Evolutionary conservation across 1,140 invertebrate genomes (phyloP), one percentile per base, ranked within the genome.

Genomic region (Leptinotarsa lineolata): DNA sequence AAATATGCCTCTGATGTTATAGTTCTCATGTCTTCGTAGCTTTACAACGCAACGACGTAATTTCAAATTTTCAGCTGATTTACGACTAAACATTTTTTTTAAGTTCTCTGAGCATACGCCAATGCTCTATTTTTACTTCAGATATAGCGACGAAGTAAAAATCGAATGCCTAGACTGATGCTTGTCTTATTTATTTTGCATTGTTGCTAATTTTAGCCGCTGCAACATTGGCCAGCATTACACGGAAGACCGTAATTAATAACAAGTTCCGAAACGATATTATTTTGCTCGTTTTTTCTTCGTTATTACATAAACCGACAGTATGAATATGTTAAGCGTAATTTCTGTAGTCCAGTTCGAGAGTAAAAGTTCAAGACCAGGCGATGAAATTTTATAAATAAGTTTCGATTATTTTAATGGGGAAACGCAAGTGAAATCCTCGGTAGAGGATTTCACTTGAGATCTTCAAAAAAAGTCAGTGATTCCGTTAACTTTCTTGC

Each of bases 111-210:
- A 22, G 22, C n/a, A n/a, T n/a, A n/a, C n/a, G n/a, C n/a, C n/a
- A n/a, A n/a, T n/a, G n/a, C n/a, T n/a, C n/a, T n/a, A n/a, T n/a
- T n/a, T n/a, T 0, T 22, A 30, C 48, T n/a, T 1, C 48, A n/a
- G n/a, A 13, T 54, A 54, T 2, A 15, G 13, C 48, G 48, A n/a
- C 16, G 13, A 5, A 54, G 48, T 54, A 39, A 39, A 39, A 39
- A 2, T 39, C 30, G 30, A 39, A 39, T 39, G 30, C 30, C 0
- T 39, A 39, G 30, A 0, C 30, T 39, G 1, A 4, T n/a, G 15
- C 59, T n/a, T 61, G 22, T 65, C 24, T 65, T 30, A 8, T 65
- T 65, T 39, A 16, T 22, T 22, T 65, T 65, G 24, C 63, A 39
- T 21, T 22, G 18, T 65, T 21, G 22, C 63, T 65, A 65, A 65